A percentile compares a stretch with the other conserved stretches of the same genome.
Evolutionary conservation across 2,113 vertebrate genomes (phyloP).

Genomic region (Chionis minor): DNA sequence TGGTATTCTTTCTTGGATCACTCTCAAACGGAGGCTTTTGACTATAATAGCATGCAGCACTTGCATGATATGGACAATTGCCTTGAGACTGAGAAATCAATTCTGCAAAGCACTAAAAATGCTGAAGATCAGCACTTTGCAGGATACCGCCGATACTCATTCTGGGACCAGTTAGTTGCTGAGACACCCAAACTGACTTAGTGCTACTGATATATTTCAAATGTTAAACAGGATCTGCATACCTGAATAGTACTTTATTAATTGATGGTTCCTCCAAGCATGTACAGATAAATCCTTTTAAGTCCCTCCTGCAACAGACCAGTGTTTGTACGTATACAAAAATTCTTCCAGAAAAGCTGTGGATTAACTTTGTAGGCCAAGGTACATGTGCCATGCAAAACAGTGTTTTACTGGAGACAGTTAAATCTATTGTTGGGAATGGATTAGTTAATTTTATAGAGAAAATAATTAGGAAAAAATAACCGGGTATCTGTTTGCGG

Average conservation of each 20-base stretch:
- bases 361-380: background rate
- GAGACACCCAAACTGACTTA: background rate
- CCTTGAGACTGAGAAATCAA: slow-evolving; percentile 28
- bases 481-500: background rate
- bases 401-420: background rate
- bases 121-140: slow-evolving; percentile 31
- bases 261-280: background rate
- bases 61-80: slow-evolving; percentile 46
- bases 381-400: background rate
- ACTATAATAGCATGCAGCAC: slow-evolving; percentile 21
- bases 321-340: background rate
- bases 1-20: slow-evolving; percentile 42
- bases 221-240: background rate
- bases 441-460: background rate
- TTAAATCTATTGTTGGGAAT: background rate
- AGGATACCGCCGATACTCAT: background rate
- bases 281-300: background rate
- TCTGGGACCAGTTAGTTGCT: background rate
- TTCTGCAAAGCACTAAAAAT: slow-evolving; percentile 22
- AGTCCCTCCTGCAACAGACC: background rate
- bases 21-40: slow-evolving; percentile 41
- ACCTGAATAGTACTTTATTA: background rate
- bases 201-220: slow-evolving; percentile 30
- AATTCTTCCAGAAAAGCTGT: background rate
- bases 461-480: background rate